A percentile compares a stretch with the other conserved stretches of the same genome.
Conservation (phyloP, 2,113 vertebrate species). For the Aegithalos caudatus region DNA sequence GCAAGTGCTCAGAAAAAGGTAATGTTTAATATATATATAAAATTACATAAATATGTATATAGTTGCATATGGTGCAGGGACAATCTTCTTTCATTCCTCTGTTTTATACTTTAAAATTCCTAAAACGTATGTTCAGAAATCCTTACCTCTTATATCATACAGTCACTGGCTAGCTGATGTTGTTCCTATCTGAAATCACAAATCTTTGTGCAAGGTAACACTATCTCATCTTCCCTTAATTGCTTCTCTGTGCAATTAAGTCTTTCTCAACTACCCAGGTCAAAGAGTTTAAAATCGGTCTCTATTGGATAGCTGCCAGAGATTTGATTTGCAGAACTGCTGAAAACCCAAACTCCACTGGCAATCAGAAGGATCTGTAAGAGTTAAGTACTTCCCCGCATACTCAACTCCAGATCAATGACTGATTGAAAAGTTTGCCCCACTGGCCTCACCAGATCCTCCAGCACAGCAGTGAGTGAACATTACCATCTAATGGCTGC, state of each 20-base stretch:
- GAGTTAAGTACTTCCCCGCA: not conserved
- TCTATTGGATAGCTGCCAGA: not conserved
- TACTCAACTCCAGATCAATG: not conserved
- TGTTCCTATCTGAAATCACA: not conserved
- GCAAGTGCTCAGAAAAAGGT: not conserved
- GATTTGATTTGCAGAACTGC: not conserved
- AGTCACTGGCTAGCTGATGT: not conserved
- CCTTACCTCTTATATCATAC: not conserved
- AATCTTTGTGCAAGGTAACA: not conserved
- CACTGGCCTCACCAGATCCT: not conserved
- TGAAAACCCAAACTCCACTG: not conserved
- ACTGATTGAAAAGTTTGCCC: not conserved
- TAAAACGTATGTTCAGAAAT: not conserved
- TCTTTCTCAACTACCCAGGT: not conserved
- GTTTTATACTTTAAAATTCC: not conserved
- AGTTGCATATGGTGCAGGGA: not conserved
- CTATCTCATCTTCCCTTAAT: not conserved
- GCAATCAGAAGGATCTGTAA: not conserved
- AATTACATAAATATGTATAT: not conserved
- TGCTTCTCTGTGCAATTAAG: not conserved
- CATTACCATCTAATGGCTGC: constrained; percentile 62
- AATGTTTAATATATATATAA: not conserved
- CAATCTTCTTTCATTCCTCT: not conserved
- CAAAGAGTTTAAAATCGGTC: not conserved
- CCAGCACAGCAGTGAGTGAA: not conserved